Evolutionary conservation across 1,140 invertebrate genomes (phyloP), one percentile per base, ranked within the genome.

Genomic region (honey bee (Apis mellifera)): DNA sequence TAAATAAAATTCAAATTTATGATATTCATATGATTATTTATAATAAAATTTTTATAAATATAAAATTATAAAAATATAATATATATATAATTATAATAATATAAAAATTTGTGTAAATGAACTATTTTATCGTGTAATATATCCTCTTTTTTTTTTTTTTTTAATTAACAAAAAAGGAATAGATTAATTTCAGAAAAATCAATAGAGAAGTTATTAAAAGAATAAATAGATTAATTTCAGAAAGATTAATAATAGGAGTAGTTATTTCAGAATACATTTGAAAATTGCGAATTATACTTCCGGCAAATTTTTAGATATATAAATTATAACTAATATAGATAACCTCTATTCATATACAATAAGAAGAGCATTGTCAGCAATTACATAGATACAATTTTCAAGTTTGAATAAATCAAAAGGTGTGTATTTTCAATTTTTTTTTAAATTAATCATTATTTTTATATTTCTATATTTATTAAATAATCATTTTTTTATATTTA

Each of bases 241-340:
- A 50, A 50, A 32, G 50, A 7, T 68, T 23, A 26, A 1, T 12
- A 11, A 57, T 23, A 66, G 19, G 50, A 48, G 5, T 42, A 42
- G 32, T 42, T 42, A 66, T 66, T 66, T 66, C 52, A 23, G 48
- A 62, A 78, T 21, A 9, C n/a, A 73, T 9, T n/a, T 78, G 7
- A 2, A 5, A 19, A 23, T 54, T 73, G 26, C 9, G 52, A 1
- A 48, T 32, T 69, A 13, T n/a, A 65, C 9, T n/a, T 79, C 19
- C 77, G 26, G 48, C 1, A 54, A 42, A 48, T 64, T 72, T 54
- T n/a, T 32, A 8, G 15, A 15, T 9, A n/a, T n/a, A n/a, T n/a
- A 64, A 54, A 64, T 9, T 48, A 9, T 3, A 48, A 64, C 17
- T 54, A 54, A 60, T 54, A 12, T 48, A 79, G 9, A 55, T 55